A percentile compares a stretch with the other conserved stretches of the same genome.
These are phyloP conservation scores for Trichosurus vulpecula DNA, from an alignment of 2,797 vertebrate species.

Conservation along the genomic window DNA sequence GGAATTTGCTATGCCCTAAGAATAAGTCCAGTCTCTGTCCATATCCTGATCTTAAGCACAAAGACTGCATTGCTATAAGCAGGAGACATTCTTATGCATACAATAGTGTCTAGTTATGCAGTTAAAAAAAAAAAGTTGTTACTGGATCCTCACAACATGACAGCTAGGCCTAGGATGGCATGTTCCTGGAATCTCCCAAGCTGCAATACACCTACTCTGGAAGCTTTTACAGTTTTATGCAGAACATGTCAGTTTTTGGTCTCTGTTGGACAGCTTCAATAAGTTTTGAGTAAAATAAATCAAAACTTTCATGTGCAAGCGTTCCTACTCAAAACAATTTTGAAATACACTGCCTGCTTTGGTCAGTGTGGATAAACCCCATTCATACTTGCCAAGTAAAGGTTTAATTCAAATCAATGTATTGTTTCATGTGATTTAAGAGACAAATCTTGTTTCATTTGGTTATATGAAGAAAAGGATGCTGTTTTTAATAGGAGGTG, in stretches of 20 bases:
- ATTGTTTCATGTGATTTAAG: not conserved
- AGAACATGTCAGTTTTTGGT: not conserved
- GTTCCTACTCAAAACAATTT: not conserved
- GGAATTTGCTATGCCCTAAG: not conserved
- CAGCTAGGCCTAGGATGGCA: not conserved
- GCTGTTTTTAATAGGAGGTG: not conserved
- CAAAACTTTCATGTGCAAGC: not conserved
- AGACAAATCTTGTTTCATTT: not conserved
- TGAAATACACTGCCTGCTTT: not conserved
- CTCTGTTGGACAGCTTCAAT: not conserved
- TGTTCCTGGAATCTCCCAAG: not conserved
- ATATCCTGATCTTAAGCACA: not conserved
- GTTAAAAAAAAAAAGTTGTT: not conserved
- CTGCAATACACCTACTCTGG: not conserved
- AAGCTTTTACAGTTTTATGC: not conserved
- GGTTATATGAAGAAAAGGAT: not conserved
- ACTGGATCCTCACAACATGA: not conserved
- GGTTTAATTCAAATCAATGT: not conserved
- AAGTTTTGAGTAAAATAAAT: not conserved
- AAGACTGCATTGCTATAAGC: not conserved
- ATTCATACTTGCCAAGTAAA: not conserved
- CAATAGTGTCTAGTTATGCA: not conserved
- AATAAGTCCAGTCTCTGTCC: not conserved
- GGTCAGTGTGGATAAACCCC: not conserved
- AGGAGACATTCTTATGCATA: not conserved